Percentiles rank a stretch among this genome's conserved stretches.
These are phyloP conservation scores for Melanostigma gelatinosum DNA, from an alignment of 2,113 vertebrate species.

Conservation along the genomic window DNA sequence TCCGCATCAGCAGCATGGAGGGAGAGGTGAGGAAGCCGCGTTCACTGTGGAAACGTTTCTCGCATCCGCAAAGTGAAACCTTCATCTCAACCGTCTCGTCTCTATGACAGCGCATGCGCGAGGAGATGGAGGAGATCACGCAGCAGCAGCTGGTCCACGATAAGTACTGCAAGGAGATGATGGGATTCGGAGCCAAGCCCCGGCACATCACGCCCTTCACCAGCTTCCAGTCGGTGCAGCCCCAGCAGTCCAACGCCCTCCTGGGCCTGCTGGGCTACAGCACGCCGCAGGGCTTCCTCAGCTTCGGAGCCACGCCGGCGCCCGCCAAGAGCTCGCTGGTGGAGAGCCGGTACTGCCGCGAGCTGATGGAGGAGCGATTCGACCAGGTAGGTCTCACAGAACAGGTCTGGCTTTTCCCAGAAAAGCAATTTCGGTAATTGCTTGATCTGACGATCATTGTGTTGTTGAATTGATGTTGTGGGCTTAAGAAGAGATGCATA, in stretches of 20 bases:
- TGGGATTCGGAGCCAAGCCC: conserved; percentile 95
- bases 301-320: conserved; percentile 88
- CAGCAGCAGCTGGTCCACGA: conserved; percentile 98
- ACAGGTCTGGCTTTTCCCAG: not conserved
- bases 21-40: conserved; percentile 90
- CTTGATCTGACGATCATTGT: not conserved
- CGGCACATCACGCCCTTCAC: conserved; percentile 98
- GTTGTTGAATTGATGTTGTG: not conserved
- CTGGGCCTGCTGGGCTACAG: conserved; percentile 95
- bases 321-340: conserved; percentile 92
- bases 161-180: conserved; percentile 97
- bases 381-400: conserved; percentile 86
- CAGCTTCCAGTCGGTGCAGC: conserved; percentile 96
- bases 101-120: conserved; percentile 89
- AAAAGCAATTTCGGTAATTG: not conserved
- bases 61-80: not conserved
- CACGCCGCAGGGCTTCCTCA: conserved; percentile 92
- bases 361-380: conserved; percentile 97
- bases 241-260: conserved; percentile 94
- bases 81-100: not conserved
- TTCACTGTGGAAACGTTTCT: not conserved
- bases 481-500: not conserved
- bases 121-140: conserved; percentile 99
- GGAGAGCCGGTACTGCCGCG: conserved; percentile 96
- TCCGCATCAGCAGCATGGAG: conserved; percentile 99